Conservation (phyloP, 1,140 invertebrate genomes). For the Lanistes nyassanus region DNA sequence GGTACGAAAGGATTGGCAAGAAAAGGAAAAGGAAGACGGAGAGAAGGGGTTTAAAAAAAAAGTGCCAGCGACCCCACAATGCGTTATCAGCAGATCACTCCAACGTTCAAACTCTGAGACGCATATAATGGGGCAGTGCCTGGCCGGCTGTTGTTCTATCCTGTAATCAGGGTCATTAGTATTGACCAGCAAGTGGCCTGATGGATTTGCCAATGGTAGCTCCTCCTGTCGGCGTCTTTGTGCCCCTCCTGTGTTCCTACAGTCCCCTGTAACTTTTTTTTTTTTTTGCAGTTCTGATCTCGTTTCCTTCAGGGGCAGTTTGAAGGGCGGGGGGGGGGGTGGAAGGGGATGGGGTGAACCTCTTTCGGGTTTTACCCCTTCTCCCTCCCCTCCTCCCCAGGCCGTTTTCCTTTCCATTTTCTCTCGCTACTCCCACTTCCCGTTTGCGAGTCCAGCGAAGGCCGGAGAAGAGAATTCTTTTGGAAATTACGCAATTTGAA, state of each 20-base stretch:
- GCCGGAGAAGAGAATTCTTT: conserved; percentile 1
- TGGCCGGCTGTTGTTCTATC: conserved; percentile 11
- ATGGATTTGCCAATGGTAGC: conserved; percentile 15
- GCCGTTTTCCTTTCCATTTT: conserved; percentile 12
- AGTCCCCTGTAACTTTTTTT: conserved; percentile 13
- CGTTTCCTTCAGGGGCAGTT: no score
- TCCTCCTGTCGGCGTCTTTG: conserved; percentile 20
- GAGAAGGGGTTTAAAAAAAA: no score
- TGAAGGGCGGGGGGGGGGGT: no score
- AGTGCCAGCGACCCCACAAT: no score
- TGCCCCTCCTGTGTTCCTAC: neutral
- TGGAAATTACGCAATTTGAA: conserved; percentile 6
- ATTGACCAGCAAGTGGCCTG: conserved; percentile 22
- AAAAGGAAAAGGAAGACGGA: no score
- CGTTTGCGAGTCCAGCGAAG: neutral
- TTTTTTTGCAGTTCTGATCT: conserved; percentile 1
- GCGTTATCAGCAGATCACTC: no score
- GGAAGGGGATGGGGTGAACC: neutral
- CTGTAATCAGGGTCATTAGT: conserved; percentile 28
- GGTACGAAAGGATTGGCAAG: no score
- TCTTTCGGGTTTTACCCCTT: conserved; percentile 14
- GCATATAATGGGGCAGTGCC: no score
- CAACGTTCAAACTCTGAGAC: no score
- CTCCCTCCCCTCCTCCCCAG: conserved; percentile 10
- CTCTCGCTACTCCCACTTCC: conserved; percentile 4